Percentiles rank a stretch among this genome's conserved stretches.
phyloP scores from a whole-genome alignment of 2,113 vertebrate genomes.

The Alosa alosa region DNA sequence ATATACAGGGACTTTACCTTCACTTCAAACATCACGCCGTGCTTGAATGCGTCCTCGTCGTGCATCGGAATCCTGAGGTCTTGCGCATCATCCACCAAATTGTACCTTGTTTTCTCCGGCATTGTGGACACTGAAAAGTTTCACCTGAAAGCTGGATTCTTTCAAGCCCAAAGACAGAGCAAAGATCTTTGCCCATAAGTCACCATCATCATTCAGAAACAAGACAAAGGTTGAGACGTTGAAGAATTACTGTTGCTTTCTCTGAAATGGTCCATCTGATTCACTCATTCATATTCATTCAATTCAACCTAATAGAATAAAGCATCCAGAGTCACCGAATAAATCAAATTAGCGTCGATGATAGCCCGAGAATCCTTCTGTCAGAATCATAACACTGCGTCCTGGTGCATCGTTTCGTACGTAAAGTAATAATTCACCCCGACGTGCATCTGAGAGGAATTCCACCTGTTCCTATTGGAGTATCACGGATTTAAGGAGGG shows the following conservation, averaged over 20 bases:
- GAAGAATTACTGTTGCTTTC: neutral
- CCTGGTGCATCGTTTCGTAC: neutral
- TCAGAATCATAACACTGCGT: neutral
- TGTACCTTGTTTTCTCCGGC: constrained; percentile 92
- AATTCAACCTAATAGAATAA: neutral
- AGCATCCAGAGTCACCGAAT: neutral
- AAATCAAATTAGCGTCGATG: neutral
- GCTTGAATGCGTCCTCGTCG: constrained; percentile 92
- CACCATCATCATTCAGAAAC: neutral
- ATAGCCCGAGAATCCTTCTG: neutral
- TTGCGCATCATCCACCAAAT: constrained; percentile 88
- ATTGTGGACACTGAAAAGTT: constrained; percentile 56
- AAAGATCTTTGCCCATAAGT: neutral
- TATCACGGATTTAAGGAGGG: constrained; percentile 2
- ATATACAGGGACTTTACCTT: constrained; percentile 98
- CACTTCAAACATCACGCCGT: constrained; percentile 91
- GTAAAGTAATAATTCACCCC: constrained; percentile 4
- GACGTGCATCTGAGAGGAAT: neutral
- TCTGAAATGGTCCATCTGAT: neutral
- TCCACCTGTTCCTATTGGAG: constrained; percentile 11
- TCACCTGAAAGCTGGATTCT: neutral
- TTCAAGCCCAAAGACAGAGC: neutral
- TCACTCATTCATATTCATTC: neutral
- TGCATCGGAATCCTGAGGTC: constrained; percentile 89
- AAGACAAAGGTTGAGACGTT: neutral